phyloP scores from a whole-genome alignment of 1,140 invertebrate species.

The Oryzaephilus surinamensis region DNA sequence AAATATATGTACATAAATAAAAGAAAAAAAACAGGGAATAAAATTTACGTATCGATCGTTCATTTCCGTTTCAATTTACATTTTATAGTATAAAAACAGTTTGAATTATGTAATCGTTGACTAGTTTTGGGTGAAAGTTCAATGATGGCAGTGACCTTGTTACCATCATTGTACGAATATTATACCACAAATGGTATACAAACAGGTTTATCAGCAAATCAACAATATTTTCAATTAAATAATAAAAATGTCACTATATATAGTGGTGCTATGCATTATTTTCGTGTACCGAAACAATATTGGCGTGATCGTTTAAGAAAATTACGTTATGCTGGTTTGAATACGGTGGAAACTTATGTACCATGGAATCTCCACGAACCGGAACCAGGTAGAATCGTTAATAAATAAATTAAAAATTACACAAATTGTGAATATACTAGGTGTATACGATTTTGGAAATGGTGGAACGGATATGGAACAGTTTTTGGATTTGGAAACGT shows the following conservation, averaged over 20 bases:
- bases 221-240: conserved; percentile 22
- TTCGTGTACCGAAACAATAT: conserved; percentile 61
- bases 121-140: too few species aligned
- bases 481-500: conserved; percentile 44
- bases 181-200: conserved; percentile 22
- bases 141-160: background rate
- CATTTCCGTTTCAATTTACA: too few species aligned
- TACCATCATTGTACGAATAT: conserved; percentile 24
- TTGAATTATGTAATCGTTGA: too few species aligned
- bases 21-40: too few species aligned
- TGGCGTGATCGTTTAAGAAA: conserved; percentile 53
- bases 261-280: conserved; percentile 82
- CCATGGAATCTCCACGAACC: conserved; percentile 85
- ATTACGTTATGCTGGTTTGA: conserved; percentile 67
- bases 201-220: conserved; percentile 14
- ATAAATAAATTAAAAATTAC: too few species aligned
- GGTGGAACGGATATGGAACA: conserved; percentile 59
- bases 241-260: conserved; percentile 21
- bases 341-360: conserved; percentile 84
- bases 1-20: too few species aligned
- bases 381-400: too few species aligned
- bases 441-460: conserved; percentile 51
- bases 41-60: too few species aligned
- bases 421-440: too few species aligned
- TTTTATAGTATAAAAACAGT: too few species aligned